Evolutionary conservation across 2,888 invertebrate genomes (phyloP).

Genomic region (Tortricodes alternella): DNA sequence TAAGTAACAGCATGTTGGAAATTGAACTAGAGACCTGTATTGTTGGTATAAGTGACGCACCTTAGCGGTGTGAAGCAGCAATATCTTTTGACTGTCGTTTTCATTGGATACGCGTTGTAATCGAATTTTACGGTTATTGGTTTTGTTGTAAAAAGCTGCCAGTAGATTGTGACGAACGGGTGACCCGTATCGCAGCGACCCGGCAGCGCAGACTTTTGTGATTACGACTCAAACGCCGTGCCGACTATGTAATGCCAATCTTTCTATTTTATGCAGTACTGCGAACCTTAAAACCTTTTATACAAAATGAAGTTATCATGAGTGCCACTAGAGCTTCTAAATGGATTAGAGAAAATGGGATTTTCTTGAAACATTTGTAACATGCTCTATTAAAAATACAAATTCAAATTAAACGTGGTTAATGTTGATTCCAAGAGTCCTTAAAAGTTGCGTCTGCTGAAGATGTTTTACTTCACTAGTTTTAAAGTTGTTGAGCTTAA

Average conservation of each 20-base stretch:
- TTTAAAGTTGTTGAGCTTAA: no score
- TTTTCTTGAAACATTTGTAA: no score
- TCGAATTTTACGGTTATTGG: conserved; percentile 75
- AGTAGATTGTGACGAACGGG: conserved; percentile 54
- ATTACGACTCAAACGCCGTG: conserved; percentile 38
- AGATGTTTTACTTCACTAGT: no score
- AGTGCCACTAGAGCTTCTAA: no score
- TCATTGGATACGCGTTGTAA: conserved; percentile 67
- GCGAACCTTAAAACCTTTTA: not conserved
- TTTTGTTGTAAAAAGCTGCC: conserved; percentile 55
- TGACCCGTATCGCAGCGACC: conserved; percentile 49
- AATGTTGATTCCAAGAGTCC: no score
- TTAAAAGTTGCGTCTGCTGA: no score
- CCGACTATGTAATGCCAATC: not conserved
- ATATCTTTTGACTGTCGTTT: conserved; percentile 57
- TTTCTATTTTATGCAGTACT: not conserved
- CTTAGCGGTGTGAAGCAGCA: conserved; percentile 18
- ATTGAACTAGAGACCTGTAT: conserved; percentile 4
- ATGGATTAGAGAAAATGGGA: no score
- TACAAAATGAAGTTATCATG: no score
- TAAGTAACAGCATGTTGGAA: not conserved
- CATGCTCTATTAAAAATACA: no score
- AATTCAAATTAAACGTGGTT: no score
- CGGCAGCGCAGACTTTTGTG: conserved; percentile 42
- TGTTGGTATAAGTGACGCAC: conserved; percentile 8